phyloP scores from a whole-genome alignment of 2,113 vertebrate genomes.

The Poeciliopsis turrubarensis region DNA sequence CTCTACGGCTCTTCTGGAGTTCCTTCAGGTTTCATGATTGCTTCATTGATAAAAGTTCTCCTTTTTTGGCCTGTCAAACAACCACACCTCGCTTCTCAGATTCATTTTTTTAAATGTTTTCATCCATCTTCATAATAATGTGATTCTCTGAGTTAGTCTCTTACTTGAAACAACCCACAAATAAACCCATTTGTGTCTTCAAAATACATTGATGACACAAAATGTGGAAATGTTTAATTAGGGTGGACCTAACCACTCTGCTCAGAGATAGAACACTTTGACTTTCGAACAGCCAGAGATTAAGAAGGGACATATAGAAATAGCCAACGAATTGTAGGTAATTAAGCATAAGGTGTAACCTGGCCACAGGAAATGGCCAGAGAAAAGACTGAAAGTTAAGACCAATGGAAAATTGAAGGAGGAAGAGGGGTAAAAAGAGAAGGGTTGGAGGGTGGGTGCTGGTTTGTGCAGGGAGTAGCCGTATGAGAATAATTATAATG shows the following conservation, averaged over 20 bases:
- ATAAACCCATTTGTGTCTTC: too few relatives aligned
- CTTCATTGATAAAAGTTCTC: too few relatives aligned
- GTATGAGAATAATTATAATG: constrained; percentile 80
- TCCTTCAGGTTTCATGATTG: too few relatives aligned
- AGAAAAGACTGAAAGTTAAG: constrained; percentile 41
- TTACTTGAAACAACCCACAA: too few relatives aligned
- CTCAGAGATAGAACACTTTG: constrained; percentile 4
- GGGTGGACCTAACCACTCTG: too few relatives aligned
- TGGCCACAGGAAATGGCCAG: constrained; percentile 10
- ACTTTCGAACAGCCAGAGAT: constrained; percentile 2
- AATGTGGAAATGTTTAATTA: background rate
- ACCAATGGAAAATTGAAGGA: constrained; percentile 64
- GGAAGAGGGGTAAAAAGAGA: constrained; percentile 30
- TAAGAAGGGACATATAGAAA: constrained; percentile 6
- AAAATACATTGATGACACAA: too few relatives aligned
- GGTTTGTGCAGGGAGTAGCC: constrained; percentile 57
- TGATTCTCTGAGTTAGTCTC: too few relatives aligned
- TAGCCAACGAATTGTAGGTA: constrained; percentile 8
- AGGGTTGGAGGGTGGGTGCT: constrained; percentile 46
- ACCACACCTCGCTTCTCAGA: too few relatives aligned
- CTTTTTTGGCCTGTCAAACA: too few relatives aligned
- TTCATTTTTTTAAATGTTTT: too few relatives aligned
- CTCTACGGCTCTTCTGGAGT: too few relatives aligned
- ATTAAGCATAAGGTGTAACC: constrained; percentile 39
- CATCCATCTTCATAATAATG: too few relatives aligned